Base-by-base conservation (phyloP, 1,140 invertebrate genomes). In the Pseudobourletiella spinata region DNA sequence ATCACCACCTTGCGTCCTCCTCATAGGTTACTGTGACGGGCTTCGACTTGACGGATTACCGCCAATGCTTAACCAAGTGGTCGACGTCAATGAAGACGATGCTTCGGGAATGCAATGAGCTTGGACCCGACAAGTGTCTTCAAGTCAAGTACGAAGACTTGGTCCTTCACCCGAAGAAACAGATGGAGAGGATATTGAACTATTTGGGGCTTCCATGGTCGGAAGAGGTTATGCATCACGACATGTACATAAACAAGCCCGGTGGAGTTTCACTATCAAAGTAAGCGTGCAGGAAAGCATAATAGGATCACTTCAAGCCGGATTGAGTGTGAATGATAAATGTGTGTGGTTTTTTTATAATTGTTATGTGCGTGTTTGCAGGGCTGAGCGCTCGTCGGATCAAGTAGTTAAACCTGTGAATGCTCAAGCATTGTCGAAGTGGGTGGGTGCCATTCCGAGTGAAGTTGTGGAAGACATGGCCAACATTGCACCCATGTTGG, bases 351-450 rank as follows among this genome's bases (percentile, higher is more conserved):
- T 39, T 39, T 39, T 39, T 26, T 11, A n/a, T 20, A 18, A 25
- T 52, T n/a, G n/a, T n/a, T n/a, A n/a, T n/a, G n/a, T n/a, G 39
- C 28, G 15, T 52, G 14, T 35, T 54, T 59, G 16, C 29, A 97
- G 93, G 77, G 89, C 95, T 69, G 95, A 99, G 77, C 83, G 94
- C 59, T 98, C 95, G 16, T 95, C 93, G 63, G 95, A 99, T 80
- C 95, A 99, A 81, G 95, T 99, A 55, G 92, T 98, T 73, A 97
- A 97, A 75, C 94, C 96, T 4, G 87, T 99, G 15, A 98, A 98
- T 79, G 77, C 94, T 61, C 94, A 98, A 77, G 95, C 95, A 8
- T 77, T 99, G 50, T 86, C 86, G 65, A 97, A 96, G 78, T 99
- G 96, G 96, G 94, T 96, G 35, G 92, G 89, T 35, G 80, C 87